Evolutionary conservation across 2,797 vertebrate species (phyloP), one percentile per base, ranked within the genome.

Genomic region (Sebastes diaconus): DNA sequence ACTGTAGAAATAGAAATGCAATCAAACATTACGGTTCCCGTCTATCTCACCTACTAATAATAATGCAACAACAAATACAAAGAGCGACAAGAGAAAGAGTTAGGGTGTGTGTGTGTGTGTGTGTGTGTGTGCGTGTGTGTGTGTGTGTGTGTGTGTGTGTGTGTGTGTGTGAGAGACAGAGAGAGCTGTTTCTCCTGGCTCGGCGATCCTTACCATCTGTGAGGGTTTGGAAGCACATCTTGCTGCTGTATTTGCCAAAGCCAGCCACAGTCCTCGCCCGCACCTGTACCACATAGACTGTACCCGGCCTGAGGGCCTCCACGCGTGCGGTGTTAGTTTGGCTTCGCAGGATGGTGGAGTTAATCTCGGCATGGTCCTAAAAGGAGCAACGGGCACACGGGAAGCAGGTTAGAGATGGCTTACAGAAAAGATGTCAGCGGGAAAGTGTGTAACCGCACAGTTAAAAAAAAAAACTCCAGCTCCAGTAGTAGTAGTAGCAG

Each of bases 221-320:
- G 90, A 99, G 96, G 1, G 97, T 98, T 94, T 99, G 98, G 97
- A 99, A 99, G 96, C 98, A 99, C 98, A 99, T 99, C 96, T 98
- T 99, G 92, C 97, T 97, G 27, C 98, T 99, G 97, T 98, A 99
- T 95, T 98, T 99, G 93, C 98, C 98, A 4, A 99, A 99, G 86
- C 98, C 98, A 0, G 97, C 97, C 83, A 98, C 97, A 2, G 97
- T 98, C 92, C 97, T 95, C 0, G 98, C 98, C 1, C 98, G 97
- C 93, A 99, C 98, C 95, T 99, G 98, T 22, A 99, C 97, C 91
- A 99, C 98, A 0, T 99, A 99, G 16, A 99, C 97, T 30, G 98
- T 97, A 63, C 97, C 98, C 0, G 97, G 95, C 71, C 97, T 92
- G 68, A 99, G 96, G 83, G 96, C 97, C 20, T 99, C 98, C 30